Percentiles rank a stretch among this genome's conserved stretches.
Conservation (phyloP, 1,140 invertebrate species). For the Papilio polytes region DNA sequence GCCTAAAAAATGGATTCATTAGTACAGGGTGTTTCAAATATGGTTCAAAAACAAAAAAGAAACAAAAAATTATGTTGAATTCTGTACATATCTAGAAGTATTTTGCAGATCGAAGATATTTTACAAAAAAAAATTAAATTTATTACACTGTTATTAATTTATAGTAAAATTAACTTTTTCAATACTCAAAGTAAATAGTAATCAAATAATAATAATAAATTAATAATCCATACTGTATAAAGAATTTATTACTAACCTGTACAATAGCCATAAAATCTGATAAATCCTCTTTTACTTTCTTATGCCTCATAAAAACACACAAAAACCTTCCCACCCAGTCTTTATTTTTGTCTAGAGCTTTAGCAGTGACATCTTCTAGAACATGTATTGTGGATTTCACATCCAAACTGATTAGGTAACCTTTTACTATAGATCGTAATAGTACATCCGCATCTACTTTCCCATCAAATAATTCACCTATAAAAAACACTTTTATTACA, state of each 20-base stretch:
- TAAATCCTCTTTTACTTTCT: conserved; percentile 59
- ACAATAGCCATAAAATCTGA: conserved; percentile 67
- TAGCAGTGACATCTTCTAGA: conserved; percentile 63
- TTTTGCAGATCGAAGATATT: too few species aligned
- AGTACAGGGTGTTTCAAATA: too few species aligned
- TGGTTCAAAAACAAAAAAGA: too few species aligned
- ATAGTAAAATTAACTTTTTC: too few species aligned
- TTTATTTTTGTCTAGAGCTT: conserved; percentile 63
- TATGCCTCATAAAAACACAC: conserved; percentile 64
- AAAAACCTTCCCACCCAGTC: conserved; percentile 75
- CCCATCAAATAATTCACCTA: conserved; percentile 71
- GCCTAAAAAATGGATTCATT: conserved; percentile 51
- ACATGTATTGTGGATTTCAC: conserved; percentile 63
- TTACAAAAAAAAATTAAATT: too few species aligned
- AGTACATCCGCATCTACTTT: conserved; percentile 72
- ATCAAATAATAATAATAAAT: too few species aligned
- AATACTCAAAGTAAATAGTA: too few species aligned
- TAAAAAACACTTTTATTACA: background rate
- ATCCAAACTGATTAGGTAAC: conserved; percentile 63
- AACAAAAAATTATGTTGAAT: too few species aligned
- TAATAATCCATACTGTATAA: too few species aligned
- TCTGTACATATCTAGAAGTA: too few species aligned
- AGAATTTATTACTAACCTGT: conserved; percentile 23
- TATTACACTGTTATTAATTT: too few species aligned
- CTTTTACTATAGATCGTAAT: conserved; percentile 65